A percentile compares a stretch with the other conserved stretches of the same genome.
phyloP scores from a whole-genome alignment of 2,113 vertebrate genomes.

The Pleuronectes platessa region DNA sequence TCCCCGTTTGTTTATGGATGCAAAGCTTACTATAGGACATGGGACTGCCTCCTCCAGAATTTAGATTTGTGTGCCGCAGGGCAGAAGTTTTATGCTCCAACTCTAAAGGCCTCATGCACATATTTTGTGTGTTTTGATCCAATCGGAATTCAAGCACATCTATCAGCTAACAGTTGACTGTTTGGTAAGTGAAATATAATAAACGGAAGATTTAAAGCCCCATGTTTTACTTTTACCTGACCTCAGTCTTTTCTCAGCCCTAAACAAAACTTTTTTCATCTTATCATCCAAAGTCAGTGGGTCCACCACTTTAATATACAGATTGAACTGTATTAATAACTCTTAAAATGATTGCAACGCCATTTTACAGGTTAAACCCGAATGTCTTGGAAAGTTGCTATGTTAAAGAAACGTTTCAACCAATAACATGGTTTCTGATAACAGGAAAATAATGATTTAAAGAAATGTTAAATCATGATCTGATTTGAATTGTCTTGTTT shows the following conservation, averaged over 20 bases:
- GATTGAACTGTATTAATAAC: neutral
- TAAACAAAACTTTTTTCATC: no score
- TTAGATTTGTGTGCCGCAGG: slow-evolving; percentile 28
- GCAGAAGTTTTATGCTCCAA: slow-evolving; percentile 29
- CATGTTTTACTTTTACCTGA: neutral
- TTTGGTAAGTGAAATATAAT: neutral
- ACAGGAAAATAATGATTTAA: no score
- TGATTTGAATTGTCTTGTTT: no score
- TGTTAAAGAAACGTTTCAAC: no score
- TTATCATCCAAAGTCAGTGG: no score
- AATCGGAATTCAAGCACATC: neutral
- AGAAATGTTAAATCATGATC: no score
- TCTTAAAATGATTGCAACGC: neutral
- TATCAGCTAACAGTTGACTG: neutral
- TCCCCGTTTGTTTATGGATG: slow-evolving; percentile 28
- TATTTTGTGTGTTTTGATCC: slow-evolving; percentile 9
- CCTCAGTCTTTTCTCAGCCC: neutral
- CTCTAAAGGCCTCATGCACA: neutral
- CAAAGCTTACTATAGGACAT: slow-evolving; percentile 25
- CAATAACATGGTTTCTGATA: no score
- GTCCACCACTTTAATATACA: neutral
- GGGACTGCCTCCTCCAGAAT: slow-evolving; percentile 21
- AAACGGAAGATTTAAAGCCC: neutral
- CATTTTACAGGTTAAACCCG: no score
- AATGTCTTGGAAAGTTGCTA: no score